Evolutionary conservation across 2,113 vertebrate species (phyloP), one percentile per base, ranked within the genome.

Genomic region (Emydocephalus ijimae): DNA sequence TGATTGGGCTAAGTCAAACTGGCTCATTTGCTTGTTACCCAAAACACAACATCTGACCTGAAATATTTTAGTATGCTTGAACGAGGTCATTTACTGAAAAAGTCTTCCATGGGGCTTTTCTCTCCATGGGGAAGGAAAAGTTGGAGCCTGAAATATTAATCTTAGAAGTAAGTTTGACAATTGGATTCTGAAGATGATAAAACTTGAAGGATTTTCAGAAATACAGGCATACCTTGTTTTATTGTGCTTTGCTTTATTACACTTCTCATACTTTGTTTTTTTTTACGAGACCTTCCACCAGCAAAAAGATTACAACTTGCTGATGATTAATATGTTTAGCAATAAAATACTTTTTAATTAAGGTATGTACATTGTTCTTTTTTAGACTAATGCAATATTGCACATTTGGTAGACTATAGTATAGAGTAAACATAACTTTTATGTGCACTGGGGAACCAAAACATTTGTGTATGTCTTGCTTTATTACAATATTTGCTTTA

Each of bases 191-290:
- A 59, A 69, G 21, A 69, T 87, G 23, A 50, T 64, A 92, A 54
- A 92, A 92, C 64, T 10, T 34, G 56, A 89, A 20, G 34, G n/a
- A 69, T 7, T 94, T 9, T 85, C 21, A 89, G 59, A 94, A 74
- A 1, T 57, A 61, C 12, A 69, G 12, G 64, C 64, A 69, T 69
- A 69, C 5, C 14, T 15, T 69, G 29, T 69, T 69, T 69, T 69
- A 69, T 34, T 69, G 64, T n/a, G 64, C 64, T 69, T 69, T 69
- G 29, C 29, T 69, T 69, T 69, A 69, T 69, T 69, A n/a, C 14
- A 34, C 14, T 69, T 69, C 0, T 14, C 14, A 69, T 12, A 15
- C 64, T 34, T 69, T 69, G 4, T 12, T 69, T 69, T 69, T 69
- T 69, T 69, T 69, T 69, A 69, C 14, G 15, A 34, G 64, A 18